Percentiles rank a stretch among this genome's conserved stretches.
Conservation (phyloP, 2,888 invertebrate species). For the Cephus pygmeus region DNA sequence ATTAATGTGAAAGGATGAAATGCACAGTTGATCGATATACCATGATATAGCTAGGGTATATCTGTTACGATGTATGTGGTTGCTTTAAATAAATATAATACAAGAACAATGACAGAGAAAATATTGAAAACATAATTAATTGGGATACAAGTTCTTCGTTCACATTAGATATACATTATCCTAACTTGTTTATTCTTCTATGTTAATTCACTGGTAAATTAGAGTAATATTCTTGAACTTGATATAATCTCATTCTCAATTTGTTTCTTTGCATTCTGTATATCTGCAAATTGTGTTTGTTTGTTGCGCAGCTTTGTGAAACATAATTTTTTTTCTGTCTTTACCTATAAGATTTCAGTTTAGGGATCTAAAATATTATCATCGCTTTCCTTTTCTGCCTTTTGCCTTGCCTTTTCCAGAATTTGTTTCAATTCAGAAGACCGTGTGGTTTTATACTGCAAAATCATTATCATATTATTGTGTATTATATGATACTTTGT, state of each 20-base stretch:
- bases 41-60: conserved; percentile 47
- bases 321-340: no score
- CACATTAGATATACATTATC: no score
- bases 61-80: conserved; percentile 61
- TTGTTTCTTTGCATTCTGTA: no score
- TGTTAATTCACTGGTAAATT: no score
- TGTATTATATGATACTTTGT: conserved; percentile 3
- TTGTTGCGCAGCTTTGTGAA: no score
- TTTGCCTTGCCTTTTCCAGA: conserved; percentile 78
- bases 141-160: no score
- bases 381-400: conserved; percentile 68
- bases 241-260: neutral
- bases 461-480: conserved; percentile 29
- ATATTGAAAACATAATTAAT: conserved; percentile 18
- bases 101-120: conserved; percentile 9
- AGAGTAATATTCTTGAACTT: neutral
- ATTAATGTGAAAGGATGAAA: conserved; percentile 2
- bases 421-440: conserved; percentile 81
- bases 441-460: conserved; percentile 82
- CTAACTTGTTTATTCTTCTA: no score
- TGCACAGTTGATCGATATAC: conserved; percentile 41
- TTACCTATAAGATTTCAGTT: neutral
- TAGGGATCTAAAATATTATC: neutral
- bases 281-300: no score
- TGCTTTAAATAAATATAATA: conserved; percentile 57